Percentiles rank a stretch among this genome's conserved stretches.
phyloP scores from a whole-genome alignment of 2,888 invertebrate genomes.

The Diarsia mendica region DNA sequence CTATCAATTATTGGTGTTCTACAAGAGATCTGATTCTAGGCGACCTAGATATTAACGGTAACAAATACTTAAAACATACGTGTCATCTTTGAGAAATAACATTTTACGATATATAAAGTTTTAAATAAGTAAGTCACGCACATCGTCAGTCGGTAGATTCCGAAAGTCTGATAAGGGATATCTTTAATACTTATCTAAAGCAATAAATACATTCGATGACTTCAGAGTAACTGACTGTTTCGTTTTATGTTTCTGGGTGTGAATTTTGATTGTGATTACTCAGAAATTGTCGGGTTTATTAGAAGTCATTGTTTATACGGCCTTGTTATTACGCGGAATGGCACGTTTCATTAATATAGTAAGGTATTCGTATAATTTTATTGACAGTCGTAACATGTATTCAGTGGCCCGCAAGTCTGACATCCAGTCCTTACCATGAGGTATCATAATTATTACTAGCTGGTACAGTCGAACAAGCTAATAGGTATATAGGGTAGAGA shows the following conservation, averaged over 20 bases:
- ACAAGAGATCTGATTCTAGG: conserved; percentile 42
- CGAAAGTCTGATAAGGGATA: conserved; percentile 37
- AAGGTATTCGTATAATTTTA: too few species aligned
- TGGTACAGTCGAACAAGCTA: too few species aligned
- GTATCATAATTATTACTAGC: too few species aligned
- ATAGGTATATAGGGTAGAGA: too few species aligned
- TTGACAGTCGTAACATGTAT: too few species aligned
- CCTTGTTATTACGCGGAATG: neutral
- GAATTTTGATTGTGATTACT: conserved; percentile 18
- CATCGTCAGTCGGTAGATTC: conserved; percentile 36
- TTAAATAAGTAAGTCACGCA: conserved; percentile 24
- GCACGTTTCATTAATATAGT: neutral
- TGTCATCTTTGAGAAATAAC: neutral
- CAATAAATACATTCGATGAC: conserved; percentile 39
- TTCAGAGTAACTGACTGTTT: conserved; percentile 13
- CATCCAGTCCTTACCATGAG: too few species aligned
- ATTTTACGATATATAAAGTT: conserved; percentile 12
- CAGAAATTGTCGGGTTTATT: neutral
- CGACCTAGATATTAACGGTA: conserved; percentile 2
- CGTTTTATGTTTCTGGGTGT: neutral
- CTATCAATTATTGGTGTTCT: neutral
- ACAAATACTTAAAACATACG: neutral
- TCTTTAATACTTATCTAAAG: conserved; percentile 35
- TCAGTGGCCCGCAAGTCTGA: too few species aligned
- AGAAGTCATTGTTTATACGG: neutral